Evolutionary conservation across 2,113 vertebrate genomes (phyloP).

Genomic region (Microcebus jonahi): DNA sequence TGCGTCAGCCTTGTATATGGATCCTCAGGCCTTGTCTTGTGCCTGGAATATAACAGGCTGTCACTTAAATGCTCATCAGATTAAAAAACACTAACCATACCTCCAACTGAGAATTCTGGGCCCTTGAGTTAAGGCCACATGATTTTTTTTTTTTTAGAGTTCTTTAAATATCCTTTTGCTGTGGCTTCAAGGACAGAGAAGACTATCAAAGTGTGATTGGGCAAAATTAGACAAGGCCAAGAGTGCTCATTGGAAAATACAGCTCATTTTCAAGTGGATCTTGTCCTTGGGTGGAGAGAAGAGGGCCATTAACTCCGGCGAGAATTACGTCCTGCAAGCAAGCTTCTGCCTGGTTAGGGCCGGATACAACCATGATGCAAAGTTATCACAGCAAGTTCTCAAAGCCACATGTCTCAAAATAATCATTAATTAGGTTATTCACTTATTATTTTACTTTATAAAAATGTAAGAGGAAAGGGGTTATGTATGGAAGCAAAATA

Average conservation of each 20-base stretch:
- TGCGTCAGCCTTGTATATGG: not conserved
- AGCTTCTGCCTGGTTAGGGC: not conserved
- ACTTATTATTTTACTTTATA: not conserved
- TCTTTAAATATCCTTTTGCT: not conserved
- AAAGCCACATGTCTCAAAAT: not conserved
- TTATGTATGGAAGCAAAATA: not conserved
- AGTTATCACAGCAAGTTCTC: not conserved
- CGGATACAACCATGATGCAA: not conserved
- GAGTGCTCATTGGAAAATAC: not conserved
- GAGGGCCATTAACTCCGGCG: not conserved
- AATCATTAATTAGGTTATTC: not conserved
- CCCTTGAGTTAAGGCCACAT: not conserved
- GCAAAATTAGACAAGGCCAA: not conserved
- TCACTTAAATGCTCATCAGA: not conserved
- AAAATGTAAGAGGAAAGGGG: not conserved
- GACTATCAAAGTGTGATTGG: not conserved
- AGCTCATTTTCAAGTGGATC: not conserved
- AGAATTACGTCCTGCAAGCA: not conserved
- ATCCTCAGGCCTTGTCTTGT: not conserved
- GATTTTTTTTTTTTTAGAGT: not conserved
- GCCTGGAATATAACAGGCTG: not conserved
- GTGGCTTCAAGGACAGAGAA: not conserved
- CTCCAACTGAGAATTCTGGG: not conserved
- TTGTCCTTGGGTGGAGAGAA: not conserved
- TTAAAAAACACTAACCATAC: not conserved